Conservation (phyloP, 1,140 invertebrate genomes). For the Choristoneura fumiferana region DNA sequence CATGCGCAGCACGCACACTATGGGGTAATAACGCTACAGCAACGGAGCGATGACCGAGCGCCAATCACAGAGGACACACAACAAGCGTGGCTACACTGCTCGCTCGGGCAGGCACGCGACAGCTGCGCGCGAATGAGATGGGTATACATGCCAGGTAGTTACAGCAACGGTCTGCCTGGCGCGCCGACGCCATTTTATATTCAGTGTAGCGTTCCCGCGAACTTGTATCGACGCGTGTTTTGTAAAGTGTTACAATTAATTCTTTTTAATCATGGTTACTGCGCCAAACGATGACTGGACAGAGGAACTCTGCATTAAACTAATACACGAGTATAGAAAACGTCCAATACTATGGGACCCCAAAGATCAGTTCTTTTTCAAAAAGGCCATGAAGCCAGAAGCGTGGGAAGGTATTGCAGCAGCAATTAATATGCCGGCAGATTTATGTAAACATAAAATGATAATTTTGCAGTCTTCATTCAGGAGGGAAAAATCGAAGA, state of each 20-base stretch:
- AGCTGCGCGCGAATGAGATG: neutral
- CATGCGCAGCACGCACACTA: neutral
- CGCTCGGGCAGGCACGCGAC: neutral
- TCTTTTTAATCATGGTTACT: slow-evolving; percentile 22
- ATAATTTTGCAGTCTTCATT: slow-evolving; percentile 30
- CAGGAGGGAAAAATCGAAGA: slow-evolving; percentile 33
- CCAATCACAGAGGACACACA: slow-evolving; percentile 19
- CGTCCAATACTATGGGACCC: slow-evolving; percentile 31
- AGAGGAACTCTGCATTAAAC: slow-evolving; percentile 26
- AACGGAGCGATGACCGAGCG: slow-evolving; percentile 29
- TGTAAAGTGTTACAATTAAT: slow-evolving; percentile 21
- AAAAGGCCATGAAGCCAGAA: slow-evolving; percentile 25
- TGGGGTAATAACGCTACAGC: slow-evolving; percentile 21
- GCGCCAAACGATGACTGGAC: slow-evolving; percentile 27
- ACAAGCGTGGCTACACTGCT: neutral
- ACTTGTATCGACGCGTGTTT: slow-evolving; percentile 24
- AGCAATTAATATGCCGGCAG: slow-evolving; percentile 13
- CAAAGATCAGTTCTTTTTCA: slow-evolving; percentile 28
- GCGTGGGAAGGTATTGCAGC: slow-evolving; percentile 29
- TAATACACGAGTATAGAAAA: slow-evolving; percentile 30
- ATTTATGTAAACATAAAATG: slow-evolving; percentile 34
- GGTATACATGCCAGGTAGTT: slow-evolving; percentile 1
- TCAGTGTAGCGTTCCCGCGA: slow-evolving; percentile 32
- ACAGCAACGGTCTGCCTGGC: neutral
- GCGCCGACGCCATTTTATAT: slow-evolving; percentile 28